phyloP scores from a whole-genome alignment of 2,797 vertebrate genomes.

The Garrulus glandarius region DNA sequence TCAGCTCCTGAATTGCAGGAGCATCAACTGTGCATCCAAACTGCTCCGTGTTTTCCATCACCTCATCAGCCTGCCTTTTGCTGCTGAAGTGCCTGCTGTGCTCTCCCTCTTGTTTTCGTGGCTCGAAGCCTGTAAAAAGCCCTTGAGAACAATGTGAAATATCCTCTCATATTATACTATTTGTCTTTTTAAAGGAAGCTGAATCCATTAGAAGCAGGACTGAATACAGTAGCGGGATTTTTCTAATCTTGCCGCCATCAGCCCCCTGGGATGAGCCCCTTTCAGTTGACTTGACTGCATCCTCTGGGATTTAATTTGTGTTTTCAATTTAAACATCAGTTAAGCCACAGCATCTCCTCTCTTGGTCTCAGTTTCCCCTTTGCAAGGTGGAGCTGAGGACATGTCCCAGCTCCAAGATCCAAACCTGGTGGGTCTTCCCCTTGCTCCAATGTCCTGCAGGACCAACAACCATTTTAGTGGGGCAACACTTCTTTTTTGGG shows the following conservation, averaged over 20 bases:
- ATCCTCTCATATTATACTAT: not conserved
- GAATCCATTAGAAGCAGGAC: not conserved
- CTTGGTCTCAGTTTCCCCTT: conserved; percentile 19
- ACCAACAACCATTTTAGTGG: not conserved
- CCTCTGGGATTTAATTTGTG: not conserved
- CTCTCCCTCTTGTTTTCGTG: not conserved
- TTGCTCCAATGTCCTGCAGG: not conserved
- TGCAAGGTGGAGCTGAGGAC: not conserved
- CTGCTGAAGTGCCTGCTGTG: conserved; percentile 25
- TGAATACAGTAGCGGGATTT: not conserved
- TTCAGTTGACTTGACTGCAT: not conserved
- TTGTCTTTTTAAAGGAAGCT: conserved; percentile 13
- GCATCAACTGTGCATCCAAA: not conserved
- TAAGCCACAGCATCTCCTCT: not conserved
- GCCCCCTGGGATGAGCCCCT: not conserved
- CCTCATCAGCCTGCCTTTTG: not conserved
- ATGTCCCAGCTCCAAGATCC: not conserved
- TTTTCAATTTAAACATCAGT: not conserved
- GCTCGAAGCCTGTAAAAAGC: conserved; percentile 25
- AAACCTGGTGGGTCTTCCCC: not conserved
- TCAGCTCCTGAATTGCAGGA: not conserved
- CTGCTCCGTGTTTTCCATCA: not conserved
- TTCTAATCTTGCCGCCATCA: not conserved
- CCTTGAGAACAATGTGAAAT: conserved; percentile 17
- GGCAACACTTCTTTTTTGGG: accelerated